phyloP scores from a whole-genome alignment of 2,797 vertebrate genomes.

The Chrosomus eos region DNA sequence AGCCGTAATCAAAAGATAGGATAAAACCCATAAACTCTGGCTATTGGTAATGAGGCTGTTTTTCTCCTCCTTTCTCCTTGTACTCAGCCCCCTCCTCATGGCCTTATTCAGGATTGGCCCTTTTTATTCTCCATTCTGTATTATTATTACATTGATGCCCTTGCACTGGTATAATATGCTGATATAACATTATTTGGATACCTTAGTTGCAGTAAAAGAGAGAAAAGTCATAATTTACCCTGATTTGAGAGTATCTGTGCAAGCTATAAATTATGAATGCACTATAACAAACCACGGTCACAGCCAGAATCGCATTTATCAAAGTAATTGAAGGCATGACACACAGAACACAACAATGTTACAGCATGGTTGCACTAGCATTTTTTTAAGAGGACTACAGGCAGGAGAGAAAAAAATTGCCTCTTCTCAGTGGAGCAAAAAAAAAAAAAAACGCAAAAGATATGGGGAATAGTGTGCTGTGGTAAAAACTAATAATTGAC shows the following conservation, averaged over 20 bases:
- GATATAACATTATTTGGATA: constrained; percentile 53
- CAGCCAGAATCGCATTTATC: constrained; percentile 52
- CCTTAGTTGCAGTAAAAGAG: constrained; percentile 48
- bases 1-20: constrained; percentile 4
- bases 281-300: constrained; percentile 47
- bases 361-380: constrained; percentile 47
- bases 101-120: neutral
- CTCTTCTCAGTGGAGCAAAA: constrained; percentile 8
- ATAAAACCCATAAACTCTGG: constrained; percentile 22
- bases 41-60: constrained; percentile 6
- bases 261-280: constrained; percentile 59
- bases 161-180: constrained; percentile 40
- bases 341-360: constrained; percentile 46
- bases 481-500: constrained; percentile 62
- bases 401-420: constrained; percentile 21
- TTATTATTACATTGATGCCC: constrained; percentile 5
- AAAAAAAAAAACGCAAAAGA: neutral
- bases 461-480: constrained; percentile 11
- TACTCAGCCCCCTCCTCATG: neutral
- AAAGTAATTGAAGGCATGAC: constrained; percentile 54
- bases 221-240: constrained; percentile 57
- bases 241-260: constrained; percentile 47
- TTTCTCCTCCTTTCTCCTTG: constrained; percentile 13
- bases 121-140: neutral
- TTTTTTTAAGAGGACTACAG: constrained; percentile 27